Evolutionary conservation across 2,113 vertebrate species (phyloP).

Genomic region (Colius striatus): DNA sequence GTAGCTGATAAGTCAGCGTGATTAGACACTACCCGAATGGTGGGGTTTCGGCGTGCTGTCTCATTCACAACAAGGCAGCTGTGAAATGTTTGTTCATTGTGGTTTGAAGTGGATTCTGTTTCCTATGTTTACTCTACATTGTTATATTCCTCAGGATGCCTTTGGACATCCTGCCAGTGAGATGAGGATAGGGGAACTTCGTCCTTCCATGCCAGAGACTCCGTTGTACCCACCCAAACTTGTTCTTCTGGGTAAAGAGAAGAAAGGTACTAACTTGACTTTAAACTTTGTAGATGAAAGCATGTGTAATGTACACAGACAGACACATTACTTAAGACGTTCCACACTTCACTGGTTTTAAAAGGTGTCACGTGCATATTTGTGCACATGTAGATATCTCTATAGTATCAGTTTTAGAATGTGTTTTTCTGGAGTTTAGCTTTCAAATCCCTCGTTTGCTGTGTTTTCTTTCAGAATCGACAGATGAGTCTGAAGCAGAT

Average conservation of each 20-base stretch:
- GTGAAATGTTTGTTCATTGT: neutral
- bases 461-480: conserved; percentile 89
- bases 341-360: neutral
- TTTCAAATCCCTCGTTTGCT: neutral
- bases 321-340: neutral
- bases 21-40: neutral
- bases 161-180: conserved; percentile 95
- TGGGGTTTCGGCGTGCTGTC: neutral
- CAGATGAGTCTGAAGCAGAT: conserved; percentile 96
- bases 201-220: conserved; percentile 94
- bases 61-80: neutral
- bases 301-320: neutral
- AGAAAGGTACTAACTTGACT: conserved; percentile 88
- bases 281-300: neutral
- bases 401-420: neutral
- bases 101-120: neutral
- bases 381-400: neutral
- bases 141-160: conserved; percentile 86
- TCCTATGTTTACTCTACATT: neutral
- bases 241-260: conserved; percentile 96
- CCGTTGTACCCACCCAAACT: conserved; percentile 98
- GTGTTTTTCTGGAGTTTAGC: neutral
- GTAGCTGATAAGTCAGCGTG: neutral
- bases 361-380: rapidly evolving
- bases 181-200: conserved; percentile 97